Evolutionary conservation across 2,888 invertebrate genomes (phyloP).

Genomic region (Hyposoter dolosus): DNA sequence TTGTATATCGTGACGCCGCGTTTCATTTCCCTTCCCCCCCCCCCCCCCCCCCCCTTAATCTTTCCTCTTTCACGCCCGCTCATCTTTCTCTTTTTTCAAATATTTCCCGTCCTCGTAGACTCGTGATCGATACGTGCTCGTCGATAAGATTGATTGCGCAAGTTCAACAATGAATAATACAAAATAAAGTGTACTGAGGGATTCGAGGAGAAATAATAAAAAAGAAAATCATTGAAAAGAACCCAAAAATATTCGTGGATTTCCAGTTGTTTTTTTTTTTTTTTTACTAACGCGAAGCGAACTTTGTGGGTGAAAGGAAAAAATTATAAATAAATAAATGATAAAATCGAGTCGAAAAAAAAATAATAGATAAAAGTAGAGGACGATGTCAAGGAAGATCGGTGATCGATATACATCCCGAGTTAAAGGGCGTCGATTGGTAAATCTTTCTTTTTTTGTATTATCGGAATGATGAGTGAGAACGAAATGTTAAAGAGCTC

Average conservation of each 20-base stretch:
- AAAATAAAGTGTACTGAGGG: slow-evolving; percentile 58
- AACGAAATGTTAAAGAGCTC: slow-evolving; percentile 51
- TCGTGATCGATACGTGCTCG: slow-evolving; percentile 78
- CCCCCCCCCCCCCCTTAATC: slow-evolving; percentile 16
- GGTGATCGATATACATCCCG: slow-evolving; percentile 83
- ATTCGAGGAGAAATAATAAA: slow-evolving; percentile 67
- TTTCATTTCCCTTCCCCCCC: slow-evolving; percentile 32
- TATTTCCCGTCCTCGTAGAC: slow-evolving; percentile 54
- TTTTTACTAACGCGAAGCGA: slow-evolving; percentile 40
- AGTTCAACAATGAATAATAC: slow-evolving; percentile 58
- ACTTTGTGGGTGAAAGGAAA: slow-evolving; percentile 52
- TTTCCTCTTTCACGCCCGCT: slow-evolving; percentile 38
- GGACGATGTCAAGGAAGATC: slow-evolving; percentile 69
- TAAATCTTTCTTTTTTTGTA: slow-evolving; percentile 47
- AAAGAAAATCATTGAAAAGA: slow-evolving; percentile 45
- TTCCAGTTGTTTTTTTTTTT: slow-evolving; percentile 7
- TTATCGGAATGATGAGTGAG: slow-evolving; percentile 55
- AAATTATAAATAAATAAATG: slow-evolving; percentile 63
- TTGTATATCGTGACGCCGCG: slow-evolving; percentile 79
- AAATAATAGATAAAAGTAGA: slow-evolving; percentile 69
- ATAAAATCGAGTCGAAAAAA: slow-evolving; percentile 56
- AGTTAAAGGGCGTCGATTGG: slow-evolving; percentile 71
- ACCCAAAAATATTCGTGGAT: slow-evolving; percentile 37
- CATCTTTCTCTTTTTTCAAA: neutral
- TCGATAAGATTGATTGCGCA: slow-evolving; percentile 73